A percentile compares a stretch with the other conserved stretches of the same genome.
phyloP scores from a whole-genome alignment of 2,113 vertebrate species.

The Nycticebus coucang region DNA sequence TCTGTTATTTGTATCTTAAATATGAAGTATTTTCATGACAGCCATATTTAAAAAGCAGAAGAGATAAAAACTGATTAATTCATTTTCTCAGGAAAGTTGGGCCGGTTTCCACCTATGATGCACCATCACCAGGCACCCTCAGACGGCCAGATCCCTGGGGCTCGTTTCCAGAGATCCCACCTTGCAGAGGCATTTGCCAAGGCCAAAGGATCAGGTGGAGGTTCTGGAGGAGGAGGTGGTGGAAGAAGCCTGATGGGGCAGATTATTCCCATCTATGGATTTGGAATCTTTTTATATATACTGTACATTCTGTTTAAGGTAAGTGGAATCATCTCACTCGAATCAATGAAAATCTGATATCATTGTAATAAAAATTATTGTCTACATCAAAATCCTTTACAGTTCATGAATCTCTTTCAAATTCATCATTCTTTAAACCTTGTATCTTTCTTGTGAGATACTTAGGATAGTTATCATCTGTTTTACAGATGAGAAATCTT shows the following conservation, averaged over 20 bases:
- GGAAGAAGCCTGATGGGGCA: slow-evolving; percentile 92
- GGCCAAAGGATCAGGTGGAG: slow-evolving; percentile 82
- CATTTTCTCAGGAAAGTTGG: slow-evolving; percentile 88
- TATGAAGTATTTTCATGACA: slow-evolving; percentile 11
- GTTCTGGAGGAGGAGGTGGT: slow-evolving; percentile 74
- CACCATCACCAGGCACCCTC: slow-evolving; percentile 83
- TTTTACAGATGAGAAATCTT: slow-evolving; percentile 54
- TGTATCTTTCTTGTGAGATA: not conserved
- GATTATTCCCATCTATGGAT: slow-evolving; percentile 96
- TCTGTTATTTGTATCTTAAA: slow-evolving; percentile 39
- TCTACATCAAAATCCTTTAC: not conserved
- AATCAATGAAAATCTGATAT: slow-evolving; percentile 25
- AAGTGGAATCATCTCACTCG: slow-evolving; percentile 70
- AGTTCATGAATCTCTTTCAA: slow-evolving; percentile 34
- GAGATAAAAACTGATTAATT: slow-evolving; percentile 49
- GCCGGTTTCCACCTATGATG: slow-evolving; percentile 86
- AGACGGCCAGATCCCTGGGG: slow-evolving; percentile 78
- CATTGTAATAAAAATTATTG: slow-evolving; percentile 2
- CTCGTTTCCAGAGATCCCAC: slow-evolving; percentile 86
- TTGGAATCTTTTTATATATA: slow-evolving; percentile 97
- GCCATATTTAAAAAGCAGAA: slow-evolving; percentile 46
- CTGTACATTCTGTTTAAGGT: slow-evolving; percentile 97
- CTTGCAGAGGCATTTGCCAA: slow-evolving; percentile 89
- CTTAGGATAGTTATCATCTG: not conserved
- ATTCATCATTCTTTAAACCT: slow-evolving; percentile 7